These are phyloP conservation scores for Alfaro cultratus DNA, from an alignment of 2,797 vertebrate species.

Conservation along the genomic window DNA sequence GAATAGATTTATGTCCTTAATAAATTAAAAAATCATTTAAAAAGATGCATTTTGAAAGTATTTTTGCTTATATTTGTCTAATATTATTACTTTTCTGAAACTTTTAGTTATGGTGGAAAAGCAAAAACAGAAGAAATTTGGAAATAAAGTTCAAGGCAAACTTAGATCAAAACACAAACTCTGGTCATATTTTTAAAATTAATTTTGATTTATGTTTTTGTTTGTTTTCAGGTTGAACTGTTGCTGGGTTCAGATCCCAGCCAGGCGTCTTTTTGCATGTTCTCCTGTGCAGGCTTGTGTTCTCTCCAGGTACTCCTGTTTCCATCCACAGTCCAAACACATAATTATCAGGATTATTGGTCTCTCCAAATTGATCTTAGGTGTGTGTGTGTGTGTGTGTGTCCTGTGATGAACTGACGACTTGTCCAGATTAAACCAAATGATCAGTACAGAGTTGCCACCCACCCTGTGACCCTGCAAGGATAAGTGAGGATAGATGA, in stretches of 20 bases:
- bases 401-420: background rate
- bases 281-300: background rate
- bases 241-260: background rate
- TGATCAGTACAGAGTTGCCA: background rate
- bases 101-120: background rate
- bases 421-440: background rate
- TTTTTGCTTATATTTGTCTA: background rate
- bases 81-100: background rate
- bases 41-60: background rate
- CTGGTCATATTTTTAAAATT: background rate
- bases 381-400: background rate
- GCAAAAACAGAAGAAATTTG: slow-evolving; percentile 2
- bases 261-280: background rate
- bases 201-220: background rate
- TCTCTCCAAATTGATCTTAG: background rate
- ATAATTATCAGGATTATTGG: background rate
- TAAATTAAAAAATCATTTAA: background rate
- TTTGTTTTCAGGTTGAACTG: background rate
- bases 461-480: background rate
- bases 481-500: background rate
- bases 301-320: background rate
- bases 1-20: background rate
- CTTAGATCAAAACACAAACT: background rate
- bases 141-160: slow-evolving; percentile 4
- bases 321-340: background rate